A percentile compares a stretch with the other conserved stretches of the same genome.
Evolutionary conservation across 2,797 vertebrate genomes (phyloP).

Genomic region (Sebastes aleutianus): DNA sequence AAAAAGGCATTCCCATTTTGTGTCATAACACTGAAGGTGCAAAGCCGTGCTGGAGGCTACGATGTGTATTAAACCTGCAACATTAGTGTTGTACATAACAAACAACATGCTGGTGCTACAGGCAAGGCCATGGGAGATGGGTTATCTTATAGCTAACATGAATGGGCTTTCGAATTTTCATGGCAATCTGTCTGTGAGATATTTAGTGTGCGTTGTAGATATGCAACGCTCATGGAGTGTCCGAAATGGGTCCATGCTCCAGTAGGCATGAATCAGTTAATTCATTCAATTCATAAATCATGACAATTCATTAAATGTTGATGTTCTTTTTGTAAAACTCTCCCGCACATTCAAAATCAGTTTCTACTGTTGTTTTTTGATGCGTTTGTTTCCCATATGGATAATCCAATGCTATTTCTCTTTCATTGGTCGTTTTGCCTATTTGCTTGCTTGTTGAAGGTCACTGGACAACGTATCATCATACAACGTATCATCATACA

Average conservation of each 20-base stretch:
- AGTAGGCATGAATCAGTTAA: conserved; percentile 7
- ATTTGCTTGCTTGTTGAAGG: not conserved
- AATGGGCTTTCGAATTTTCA: not conserved
- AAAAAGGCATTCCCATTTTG: conserved; percentile 32
- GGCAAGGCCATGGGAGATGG: not conserved
- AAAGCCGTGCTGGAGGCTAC: not conserved
- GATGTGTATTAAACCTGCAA: not conserved
- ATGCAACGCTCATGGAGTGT: not conserved
- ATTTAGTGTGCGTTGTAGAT: not conserved
- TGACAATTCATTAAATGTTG: conserved; percentile 2
- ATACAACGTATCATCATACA: no score
- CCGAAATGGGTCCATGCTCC: conserved; percentile 3
- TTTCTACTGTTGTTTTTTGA: not conserved
- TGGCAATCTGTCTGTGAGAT: not conserved
- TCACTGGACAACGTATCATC: not conserved
- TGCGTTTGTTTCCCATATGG: not conserved
- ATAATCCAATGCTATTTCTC: not conserved
- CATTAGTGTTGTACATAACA: not conserved
- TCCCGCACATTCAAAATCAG: not conserved
- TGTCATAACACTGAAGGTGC: conserved; percentile 3
- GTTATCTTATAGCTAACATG: not conserved
- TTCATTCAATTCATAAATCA: not conserved
- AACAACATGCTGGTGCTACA: not conserved
- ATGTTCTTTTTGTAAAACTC: not conserved
- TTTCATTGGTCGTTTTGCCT: not conserved